Evolutionary conservation across 2,888 invertebrate species (phyloP).

Genomic region (Dasypogon diadema): DNA sequence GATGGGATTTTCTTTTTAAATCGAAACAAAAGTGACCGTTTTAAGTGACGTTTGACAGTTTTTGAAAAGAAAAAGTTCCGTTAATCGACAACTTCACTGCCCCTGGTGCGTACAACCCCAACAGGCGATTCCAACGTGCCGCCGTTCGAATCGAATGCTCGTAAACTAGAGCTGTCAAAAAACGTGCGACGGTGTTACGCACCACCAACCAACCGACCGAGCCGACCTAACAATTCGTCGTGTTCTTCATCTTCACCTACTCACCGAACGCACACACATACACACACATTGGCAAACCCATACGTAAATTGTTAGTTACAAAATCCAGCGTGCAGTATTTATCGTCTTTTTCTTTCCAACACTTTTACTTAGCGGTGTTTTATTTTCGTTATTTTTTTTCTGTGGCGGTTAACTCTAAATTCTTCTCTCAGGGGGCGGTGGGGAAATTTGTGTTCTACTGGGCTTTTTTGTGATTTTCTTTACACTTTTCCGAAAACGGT

Average conservation of each 20-base stretch:
- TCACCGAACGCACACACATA: neutral
- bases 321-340: neutral
- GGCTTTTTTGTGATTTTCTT: constrained; percentile 5
- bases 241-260: constrained; percentile 4
- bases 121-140: neutral
- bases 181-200: constrained; percentile 37
- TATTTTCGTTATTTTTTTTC: constrained; percentile 30
- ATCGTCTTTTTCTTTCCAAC: constrained; percentile 47
- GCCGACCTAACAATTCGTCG: constrained; percentile 11
- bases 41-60: neutral
- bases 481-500: constrained; percentile 10
- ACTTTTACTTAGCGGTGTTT: constrained; percentile 30
- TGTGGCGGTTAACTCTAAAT: constrained; percentile 30
- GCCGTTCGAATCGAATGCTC: constrained; percentile 22
- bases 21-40: too few species aligned
- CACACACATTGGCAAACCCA: neutral
- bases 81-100: neutral
- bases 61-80: neutral
- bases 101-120: neutral
- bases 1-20: too few species aligned
- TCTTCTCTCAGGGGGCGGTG: constrained; percentile 17
- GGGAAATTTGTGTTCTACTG: constrained; percentile 1
- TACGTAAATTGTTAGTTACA: neutral
- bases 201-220: constrained; percentile 17
- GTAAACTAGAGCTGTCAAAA: constrained; percentile 49